phyloP scores from a whole-genome alignment of 2,113 vertebrate genomes.

The Thinocorus orbignyianus region DNA sequence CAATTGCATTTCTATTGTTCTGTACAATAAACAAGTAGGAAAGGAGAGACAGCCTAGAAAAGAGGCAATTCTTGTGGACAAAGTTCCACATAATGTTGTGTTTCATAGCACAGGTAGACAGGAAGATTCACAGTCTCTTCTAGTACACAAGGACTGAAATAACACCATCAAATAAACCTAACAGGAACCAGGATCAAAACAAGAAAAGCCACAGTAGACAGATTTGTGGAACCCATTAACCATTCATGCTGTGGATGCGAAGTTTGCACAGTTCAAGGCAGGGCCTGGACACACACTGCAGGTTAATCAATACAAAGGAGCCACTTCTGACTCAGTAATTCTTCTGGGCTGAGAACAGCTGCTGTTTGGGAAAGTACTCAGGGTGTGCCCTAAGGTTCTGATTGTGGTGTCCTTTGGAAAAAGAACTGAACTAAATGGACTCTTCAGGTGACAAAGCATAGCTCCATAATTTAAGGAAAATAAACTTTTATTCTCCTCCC shows the following conservation, averaged over 20 bases:
- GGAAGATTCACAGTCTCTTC: background rate
- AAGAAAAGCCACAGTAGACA: background rate
- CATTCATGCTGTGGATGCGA: background rate
- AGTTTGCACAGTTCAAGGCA: background rate
- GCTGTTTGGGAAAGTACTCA: background rate
- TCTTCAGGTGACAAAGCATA: background rate
- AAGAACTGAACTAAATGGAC: background rate
- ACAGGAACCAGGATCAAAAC: background rate
- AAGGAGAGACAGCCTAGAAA: background rate
- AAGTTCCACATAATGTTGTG: background rate
- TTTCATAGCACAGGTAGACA: background rate
- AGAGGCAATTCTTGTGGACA: background rate
- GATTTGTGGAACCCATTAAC: background rate
- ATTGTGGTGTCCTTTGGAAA: background rate
- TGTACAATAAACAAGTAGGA: background rate
- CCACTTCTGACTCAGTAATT: background rate
- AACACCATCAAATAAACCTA: background rate
- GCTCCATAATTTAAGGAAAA: background rate
- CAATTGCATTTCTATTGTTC: background rate
- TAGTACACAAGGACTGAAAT: background rate
- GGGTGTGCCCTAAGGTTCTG: background rate
- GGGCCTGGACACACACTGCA: background rate
- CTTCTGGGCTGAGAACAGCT: background rate
- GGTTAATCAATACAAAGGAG: background rate
- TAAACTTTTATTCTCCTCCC: background rate